These are phyloP conservation scores for Synergus gifuensis DNA, from an alignment of 2,888 invertebrate genomes.

Conservation along the genomic window DNA sequence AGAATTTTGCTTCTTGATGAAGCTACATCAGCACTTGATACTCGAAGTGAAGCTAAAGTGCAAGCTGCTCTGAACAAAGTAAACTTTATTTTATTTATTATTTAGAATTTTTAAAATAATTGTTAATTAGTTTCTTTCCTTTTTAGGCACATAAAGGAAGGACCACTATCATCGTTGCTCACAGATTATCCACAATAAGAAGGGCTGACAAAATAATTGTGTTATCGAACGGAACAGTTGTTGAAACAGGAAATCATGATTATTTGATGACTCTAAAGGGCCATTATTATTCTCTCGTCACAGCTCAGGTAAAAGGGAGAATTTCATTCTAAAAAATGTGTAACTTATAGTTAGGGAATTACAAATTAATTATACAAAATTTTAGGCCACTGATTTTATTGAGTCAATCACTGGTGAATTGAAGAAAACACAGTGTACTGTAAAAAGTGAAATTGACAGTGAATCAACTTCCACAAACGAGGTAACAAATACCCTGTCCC, in stretches of 20 bases:
- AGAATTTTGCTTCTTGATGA: constrained; percentile 48
- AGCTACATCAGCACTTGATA: constrained; percentile 36
- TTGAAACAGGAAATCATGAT: constrained; percentile 85
- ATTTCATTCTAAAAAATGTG: constrained; percentile 2
- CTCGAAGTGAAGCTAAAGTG: constrained; percentile 18
- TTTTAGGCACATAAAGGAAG: constrained; percentile 3
- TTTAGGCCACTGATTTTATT: not conserved
- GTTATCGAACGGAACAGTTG: constrained; percentile 83
- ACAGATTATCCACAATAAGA: constrained; percentile 86
- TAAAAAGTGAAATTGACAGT: constrained; percentile 59
- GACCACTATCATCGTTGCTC: constrained; percentile 77
- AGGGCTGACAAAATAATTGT: constrained; percentile 87
- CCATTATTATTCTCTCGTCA: constrained; percentile 86
- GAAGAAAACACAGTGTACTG: constrained; percentile 22
- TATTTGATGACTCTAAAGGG: constrained; percentile 83
- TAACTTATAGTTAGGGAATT: not conserved
- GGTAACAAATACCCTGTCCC: constrained; percentile 42
- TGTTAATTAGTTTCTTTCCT: not conserved
- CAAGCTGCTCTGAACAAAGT: constrained; percentile 21
- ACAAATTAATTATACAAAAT: not conserved
- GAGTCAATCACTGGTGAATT: constrained; percentile 11
- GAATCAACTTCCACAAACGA: constrained; percentile 13
- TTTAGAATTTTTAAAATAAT: not conserved
- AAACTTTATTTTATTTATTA: not conserved
- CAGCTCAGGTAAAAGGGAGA: constrained; percentile 79